Evolutionary conservation across 92 coral and sea anemone species (phyloP).

Genomic region (Siderastrea siderea): DNA sequence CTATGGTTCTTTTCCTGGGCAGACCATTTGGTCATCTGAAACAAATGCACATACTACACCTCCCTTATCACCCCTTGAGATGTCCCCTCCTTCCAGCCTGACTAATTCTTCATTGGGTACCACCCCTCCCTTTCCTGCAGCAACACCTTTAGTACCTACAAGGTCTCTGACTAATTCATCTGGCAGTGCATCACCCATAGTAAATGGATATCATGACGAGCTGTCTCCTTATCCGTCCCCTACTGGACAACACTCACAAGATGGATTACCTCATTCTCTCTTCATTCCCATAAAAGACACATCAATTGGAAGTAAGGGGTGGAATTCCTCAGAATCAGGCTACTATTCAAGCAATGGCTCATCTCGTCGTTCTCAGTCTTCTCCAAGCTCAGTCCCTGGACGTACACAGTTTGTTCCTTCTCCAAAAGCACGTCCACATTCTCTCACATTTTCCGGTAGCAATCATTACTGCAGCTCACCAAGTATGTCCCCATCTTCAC

Average conservation of each 20-base stretch:
- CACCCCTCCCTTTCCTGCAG: slow-evolving; percentile 70
- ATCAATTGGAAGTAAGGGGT: slow-evolving; percentile 62
- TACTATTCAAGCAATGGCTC: slow-evolving; percentile 83
- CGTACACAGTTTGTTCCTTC: slow-evolving; percentile 59
- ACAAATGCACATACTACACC: slow-evolving; percentile 81
- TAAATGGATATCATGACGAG: slow-evolving; percentile 92
- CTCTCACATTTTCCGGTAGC: slow-evolving; percentile 71
- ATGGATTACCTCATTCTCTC: slow-evolving; percentile 76
- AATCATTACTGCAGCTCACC: slow-evolving; percentile 87
- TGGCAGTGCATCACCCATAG: slow-evolving; percentile 84
- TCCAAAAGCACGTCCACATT: slow-evolving; percentile 74
- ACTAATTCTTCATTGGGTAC: slow-evolving; percentile 69
- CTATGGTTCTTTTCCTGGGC: slow-evolving; percentile 92
- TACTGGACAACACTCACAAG: slow-evolving; percentile 86
- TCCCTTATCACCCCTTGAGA: slow-evolving; percentile 83
- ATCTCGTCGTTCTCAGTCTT: slow-evolving; percentile 72
- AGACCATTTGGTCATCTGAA: slow-evolving; percentile 94
- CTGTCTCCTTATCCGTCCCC: slow-evolving; percentile 97
- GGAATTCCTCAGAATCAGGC: slow-evolving; percentile 92
- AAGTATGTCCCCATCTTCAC: slow-evolving; percentile 95
- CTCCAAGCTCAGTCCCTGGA: slow-evolving; percentile 78
- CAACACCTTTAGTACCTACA: slow-evolving; percentile 68
- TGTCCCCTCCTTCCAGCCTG: slow-evolving; percentile 82
- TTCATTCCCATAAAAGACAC: slow-evolving; percentile 88
- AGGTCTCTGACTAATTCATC: slow-evolving; percentile 82